A percentile compares a stretch with the other conserved stretches of the same genome.
Evolutionary conservation across 2,888 invertebrate species (phyloP).

Genomic region (Cepaea hortensis): DNA sequence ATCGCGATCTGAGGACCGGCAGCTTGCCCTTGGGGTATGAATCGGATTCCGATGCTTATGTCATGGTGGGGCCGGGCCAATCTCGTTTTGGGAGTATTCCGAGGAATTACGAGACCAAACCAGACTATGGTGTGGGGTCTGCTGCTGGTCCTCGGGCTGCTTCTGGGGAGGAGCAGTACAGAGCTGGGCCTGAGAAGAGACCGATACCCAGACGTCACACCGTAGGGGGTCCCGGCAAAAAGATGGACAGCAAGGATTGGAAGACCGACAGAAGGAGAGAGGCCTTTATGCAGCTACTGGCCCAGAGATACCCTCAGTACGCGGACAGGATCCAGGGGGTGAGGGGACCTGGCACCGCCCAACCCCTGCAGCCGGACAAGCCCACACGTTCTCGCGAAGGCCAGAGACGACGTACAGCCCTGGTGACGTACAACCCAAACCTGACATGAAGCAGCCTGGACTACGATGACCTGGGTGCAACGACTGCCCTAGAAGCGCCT

Average conservation of each 20-base stretch:
- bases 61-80: background rate
- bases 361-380: no score
- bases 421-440: no score
- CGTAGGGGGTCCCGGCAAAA: constrained; percentile 16
- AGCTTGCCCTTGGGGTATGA: constrained; percentile 39
- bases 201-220: constrained; percentile 35
- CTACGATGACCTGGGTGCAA: no score
- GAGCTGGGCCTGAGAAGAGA: constrained; percentile 28
- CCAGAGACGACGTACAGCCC: no score
- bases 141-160: background rate
- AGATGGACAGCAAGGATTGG: background rate
- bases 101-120: background rate
- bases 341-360: no score
- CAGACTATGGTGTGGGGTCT: background rate
- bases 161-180: constrained; percentile 33
- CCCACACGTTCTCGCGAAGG: no score
- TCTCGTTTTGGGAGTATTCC: background rate
- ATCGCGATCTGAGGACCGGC: constrained; percentile 2
- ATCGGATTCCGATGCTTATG: constrained; percentile 33
- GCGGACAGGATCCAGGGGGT: no score
- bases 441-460: no score
- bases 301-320: no score
- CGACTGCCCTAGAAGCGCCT: no score
- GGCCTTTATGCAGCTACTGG: no score
- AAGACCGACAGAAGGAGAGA: background rate